Conservation (phyloP, 2,113 vertebrate genomes). For the Onychostoma macrolepis region DNA sequence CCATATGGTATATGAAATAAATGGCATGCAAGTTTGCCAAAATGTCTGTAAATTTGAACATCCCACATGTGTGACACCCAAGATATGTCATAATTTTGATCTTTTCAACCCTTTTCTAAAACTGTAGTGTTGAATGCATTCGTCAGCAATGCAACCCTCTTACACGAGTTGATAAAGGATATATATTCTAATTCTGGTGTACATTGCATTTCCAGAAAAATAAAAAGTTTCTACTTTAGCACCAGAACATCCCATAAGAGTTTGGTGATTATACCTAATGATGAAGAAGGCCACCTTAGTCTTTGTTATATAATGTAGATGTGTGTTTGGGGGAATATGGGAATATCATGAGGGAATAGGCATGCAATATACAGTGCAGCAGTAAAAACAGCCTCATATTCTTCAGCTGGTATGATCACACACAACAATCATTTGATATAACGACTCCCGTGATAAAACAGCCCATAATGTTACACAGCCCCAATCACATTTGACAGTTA, state of each 20-base stretch:
- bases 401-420: neutral
- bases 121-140: neutral
- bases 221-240: neutral
- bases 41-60: neutral
- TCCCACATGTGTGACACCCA: neutral
- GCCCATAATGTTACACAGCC: neutral
- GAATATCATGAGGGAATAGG: neutral
- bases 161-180: neutral
- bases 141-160: neutral
- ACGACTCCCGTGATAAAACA: neutral
- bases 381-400: neutral
- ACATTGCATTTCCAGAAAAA: neutral
- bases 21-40: neutral
- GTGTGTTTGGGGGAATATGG: neutral
- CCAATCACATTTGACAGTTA: neutral
- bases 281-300: neutral
- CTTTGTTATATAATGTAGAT: neutral
- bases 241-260: neutral
- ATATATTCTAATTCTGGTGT: neutral
- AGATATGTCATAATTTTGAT: neutral
- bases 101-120: neutral
- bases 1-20: neutral
- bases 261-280: neutral
- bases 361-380: neutral
- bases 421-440: neutral